Evolutionary conservation across 2,888 invertebrate genomes (phyloP), one percentile per base, ranked within the genome.

Genomic region (Macaria notata): DNA sequence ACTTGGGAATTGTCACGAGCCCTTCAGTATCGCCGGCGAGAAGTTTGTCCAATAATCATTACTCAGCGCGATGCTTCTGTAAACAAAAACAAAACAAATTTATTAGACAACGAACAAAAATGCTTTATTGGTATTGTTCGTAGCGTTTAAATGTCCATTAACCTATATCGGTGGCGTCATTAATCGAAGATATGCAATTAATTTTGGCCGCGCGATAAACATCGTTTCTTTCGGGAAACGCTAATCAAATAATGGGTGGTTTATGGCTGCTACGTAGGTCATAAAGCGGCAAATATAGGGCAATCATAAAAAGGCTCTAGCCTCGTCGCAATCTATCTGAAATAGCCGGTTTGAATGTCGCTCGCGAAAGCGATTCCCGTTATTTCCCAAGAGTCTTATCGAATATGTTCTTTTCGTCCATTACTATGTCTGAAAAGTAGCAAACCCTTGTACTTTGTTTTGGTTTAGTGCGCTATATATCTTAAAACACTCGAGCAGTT

Each of bases 1-100:
- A 77, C 66, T 89, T 89, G 61, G 88, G 89, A 90, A 91, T 91
- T 71, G 70, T 67, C 62, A 67, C 63, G 43, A 43, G 31, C 33
- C 30, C 38, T 41, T 62, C 43, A 53, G 46, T 54, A 48, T 49
- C 41, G 29, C 30, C 42, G 31, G 9, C 41, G 45, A 57, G 48
- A 65, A 39, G 54, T 52, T 30, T 54, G 36, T 48, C 9, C 38
- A 77, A 78, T 79, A 56, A 69, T 74, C 70, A n/a, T 71, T 69
- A 46, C 9, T 44, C n/a, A 9, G n/a, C n/a, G 68, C 62, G 9
- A 46, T 54, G 5, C 4, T 29, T 31, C 69, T 69, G 69, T 49
- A 52, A 64, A 66, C 52, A 62, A 68, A 52, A 19, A 53, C 36
- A 55, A 59, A 54, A 54, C 4, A 38, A 4, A 5, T 4, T 9